Percentiles rank a stretch among this genome's conserved stretches.
These are phyloP conservation scores for Paraplagusia blochii DNA, from an alignment of 2,113 vertebrate species.

Conservation along the genomic window DNA sequence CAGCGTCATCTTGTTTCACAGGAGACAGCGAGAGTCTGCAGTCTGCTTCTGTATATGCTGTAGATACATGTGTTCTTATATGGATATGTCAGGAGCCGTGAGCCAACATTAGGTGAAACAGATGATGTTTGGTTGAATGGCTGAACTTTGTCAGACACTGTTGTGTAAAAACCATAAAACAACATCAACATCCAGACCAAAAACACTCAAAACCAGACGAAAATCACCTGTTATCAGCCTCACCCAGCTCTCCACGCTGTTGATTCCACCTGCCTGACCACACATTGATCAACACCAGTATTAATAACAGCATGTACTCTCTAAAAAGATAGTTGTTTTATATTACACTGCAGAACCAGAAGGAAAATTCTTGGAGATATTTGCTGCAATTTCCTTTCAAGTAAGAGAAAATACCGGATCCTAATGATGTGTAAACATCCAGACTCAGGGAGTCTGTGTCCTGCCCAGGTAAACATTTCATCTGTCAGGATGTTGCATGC, in stretches of 20 bases:
- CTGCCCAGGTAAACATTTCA: constrained; percentile 48
- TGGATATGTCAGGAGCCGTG: constrained; percentile 19
- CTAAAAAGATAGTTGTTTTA: constrained; percentile 23
- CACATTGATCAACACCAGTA: constrained; percentile 50
- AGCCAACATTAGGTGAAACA: constrained; percentile 13
- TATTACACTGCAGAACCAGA: constrained; percentile 38
- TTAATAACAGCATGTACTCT: constrained; percentile 32
- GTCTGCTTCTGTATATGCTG: constrained; percentile 17
- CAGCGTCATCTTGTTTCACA: constrained; percentile 14
- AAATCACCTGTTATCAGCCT: constrained; percentile 4
- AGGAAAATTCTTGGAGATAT: constrained; percentile 36
- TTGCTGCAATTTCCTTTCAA: constrained; percentile 39
- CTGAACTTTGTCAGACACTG: constrained; percentile 42
- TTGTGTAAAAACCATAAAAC: constrained; percentile 51
- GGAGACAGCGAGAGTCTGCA: constrained; percentile 19
- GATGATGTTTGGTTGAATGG: constrained; percentile 38
- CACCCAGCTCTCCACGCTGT: constrained; percentile 11
- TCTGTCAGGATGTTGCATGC: constrained; percentile 22
- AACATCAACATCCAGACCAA: constrained; percentile 14
- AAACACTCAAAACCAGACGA: constrained; percentile 9
- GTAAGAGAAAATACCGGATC: constrained; percentile 35
- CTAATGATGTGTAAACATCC: constrained; percentile 42
- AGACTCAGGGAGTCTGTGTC: constrained; percentile 21
- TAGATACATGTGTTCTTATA: constrained; percentile 10
- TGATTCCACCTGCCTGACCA: constrained; percentile 23